phyloP scores from a whole-genome alignment of 2,113 vertebrate genomes.

The Geothlypis trichas region DNA sequence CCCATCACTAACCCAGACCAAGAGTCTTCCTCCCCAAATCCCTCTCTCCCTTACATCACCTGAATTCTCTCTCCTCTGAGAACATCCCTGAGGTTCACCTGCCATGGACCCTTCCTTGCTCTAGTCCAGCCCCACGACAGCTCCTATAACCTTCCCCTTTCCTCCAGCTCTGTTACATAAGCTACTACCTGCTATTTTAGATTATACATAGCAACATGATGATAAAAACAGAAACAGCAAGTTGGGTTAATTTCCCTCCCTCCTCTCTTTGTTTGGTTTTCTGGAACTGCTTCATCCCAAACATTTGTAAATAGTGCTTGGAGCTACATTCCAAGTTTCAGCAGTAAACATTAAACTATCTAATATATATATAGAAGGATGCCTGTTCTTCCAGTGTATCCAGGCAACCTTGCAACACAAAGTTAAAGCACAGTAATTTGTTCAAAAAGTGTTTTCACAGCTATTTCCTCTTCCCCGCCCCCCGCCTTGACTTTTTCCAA shows the following conservation, averaged over 20 bases:
- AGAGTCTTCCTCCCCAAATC: background rate
- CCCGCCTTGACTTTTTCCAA: conserved; percentile 12
- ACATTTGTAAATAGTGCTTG: conserved; percentile 56
- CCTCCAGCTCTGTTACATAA: background rate
- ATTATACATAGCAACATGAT: conserved; percentile 33
- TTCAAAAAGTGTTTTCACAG: conserved; percentile 51
- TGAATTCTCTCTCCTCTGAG: background rate
- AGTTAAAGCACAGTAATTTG: conserved; percentile 3
- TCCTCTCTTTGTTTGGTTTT: conserved; percentile 53
- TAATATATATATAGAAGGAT: conserved; percentile 34
- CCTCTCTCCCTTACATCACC: background rate
- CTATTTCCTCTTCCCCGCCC: conserved; percentile 3
- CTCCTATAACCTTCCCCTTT: background rate
- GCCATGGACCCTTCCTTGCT: background rate
- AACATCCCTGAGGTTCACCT: background rate
- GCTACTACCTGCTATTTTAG: background rate
- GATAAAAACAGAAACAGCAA: background rate
- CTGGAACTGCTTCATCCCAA: conserved; percentile 56
- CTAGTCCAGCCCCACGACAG: background rate
- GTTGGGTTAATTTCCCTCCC: background rate
- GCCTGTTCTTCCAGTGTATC: conserved; percentile 29
- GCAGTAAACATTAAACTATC: conserved; percentile 29
- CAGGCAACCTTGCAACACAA: conserved; percentile 54
- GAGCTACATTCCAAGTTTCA: conserved; percentile 31
- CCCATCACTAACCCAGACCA: background rate